Base-by-base conservation (phyloP, 2,797 vertebrate genomes). In the Pseudomugil gertrudae region DNA sequence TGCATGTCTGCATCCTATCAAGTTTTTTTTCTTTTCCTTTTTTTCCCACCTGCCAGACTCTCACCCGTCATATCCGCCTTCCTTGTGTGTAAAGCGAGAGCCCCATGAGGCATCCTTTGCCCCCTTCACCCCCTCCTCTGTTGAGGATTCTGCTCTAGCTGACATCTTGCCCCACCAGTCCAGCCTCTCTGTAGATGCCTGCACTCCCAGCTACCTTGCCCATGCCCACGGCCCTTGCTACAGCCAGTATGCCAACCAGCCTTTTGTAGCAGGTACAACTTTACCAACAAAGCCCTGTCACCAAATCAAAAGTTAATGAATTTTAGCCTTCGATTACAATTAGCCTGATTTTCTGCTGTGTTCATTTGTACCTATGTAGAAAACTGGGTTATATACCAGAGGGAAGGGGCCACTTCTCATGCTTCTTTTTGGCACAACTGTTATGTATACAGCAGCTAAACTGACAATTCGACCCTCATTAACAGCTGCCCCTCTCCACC, bases 21-120 rank as follows among this genome's bases (percentile, higher is more conserved):
- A 78, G 76, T 55, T 76, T 75, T 72, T 80, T 62, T 45, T 14
- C 27, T 74, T 75, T 62, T 33, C 21, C 43, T 72, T 68, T 72
- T 55, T 79, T 57, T 71, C 75, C 83, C 87, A 91, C 87, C 88
- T 83, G 90, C 88, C 92, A 93, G 92, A 93, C 84, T 85, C 86
- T 89, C 94, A 94, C 92, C 93, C 94, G 68, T 92, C 90, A 89
- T 92, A 94, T 93, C 94, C 93, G 92, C 94, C 95, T 87, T 95
- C 92, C 92, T 89, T 94, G 94, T 95, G 95, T 92, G 94, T 95
- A 95, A 95, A 96, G 94, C 94, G 93, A 90, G 95, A 96, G 95
- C 95, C 95, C 91, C 94, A 95, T 91, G 95, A 95, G 95, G 95
- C 95, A 81, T 95, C 95, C 89, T 95, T 96, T 95, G 95, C 95